Percentiles rank a stretch among this genome's conserved stretches.
Conservation (phyloP, 2,113 vertebrate genomes). For the Tenebrosternarchus preto region DNA sequence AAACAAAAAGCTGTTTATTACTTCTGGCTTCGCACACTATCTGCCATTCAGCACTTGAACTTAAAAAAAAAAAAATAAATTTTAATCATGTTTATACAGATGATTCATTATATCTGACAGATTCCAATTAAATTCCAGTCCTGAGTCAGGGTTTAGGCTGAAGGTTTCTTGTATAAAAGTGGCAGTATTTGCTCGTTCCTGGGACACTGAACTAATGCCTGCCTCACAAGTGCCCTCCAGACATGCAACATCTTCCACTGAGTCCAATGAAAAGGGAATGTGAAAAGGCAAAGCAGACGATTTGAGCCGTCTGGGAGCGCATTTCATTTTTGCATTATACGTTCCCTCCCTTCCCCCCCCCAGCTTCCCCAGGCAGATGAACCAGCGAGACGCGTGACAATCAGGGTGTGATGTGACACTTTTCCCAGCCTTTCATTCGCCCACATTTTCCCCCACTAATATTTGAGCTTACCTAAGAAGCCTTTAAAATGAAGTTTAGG, state of each 20-base stretch:
- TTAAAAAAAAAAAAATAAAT: constrained; percentile 34
- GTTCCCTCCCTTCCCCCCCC: constrained; percentile 51
- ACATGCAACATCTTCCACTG: constrained; percentile 46
- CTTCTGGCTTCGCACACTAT: not conserved
- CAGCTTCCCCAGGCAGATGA: constrained; percentile 54
- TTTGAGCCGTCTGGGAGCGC: constrained; percentile 66
- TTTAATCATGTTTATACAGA: constrained; percentile 43
- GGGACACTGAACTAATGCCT: constrained; percentile 29
- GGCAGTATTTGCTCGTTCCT: constrained; percentile 33
- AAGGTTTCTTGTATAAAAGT: constrained; percentile 12
- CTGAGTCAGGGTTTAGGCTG: constrained; percentile 33
- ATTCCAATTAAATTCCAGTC: constrained; percentile 33
- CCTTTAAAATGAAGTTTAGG: constrained; percentile 97
- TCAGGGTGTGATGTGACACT: constrained; percentile 76
- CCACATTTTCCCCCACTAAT: constrained; percentile 80
- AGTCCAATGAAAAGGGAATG: constrained; percentile 38
- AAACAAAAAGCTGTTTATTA: constrained; percentile 18
- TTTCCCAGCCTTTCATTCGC: constrained; percentile 83
- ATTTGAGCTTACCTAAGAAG: constrained; percentile 95
- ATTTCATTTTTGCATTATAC: constrained; percentile 62
- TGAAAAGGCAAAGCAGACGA: constrained; percentile 65
- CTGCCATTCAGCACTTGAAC: constrained; percentile 18
- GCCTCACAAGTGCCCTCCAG: constrained; percentile 48
- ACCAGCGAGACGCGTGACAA: constrained; percentile 66
- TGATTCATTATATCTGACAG: constrained; percentile 20